Evolutionary conservation across 2,888 invertebrate species (phyloP).

Genomic region (Pycnomerus fuliginosus): DNA sequence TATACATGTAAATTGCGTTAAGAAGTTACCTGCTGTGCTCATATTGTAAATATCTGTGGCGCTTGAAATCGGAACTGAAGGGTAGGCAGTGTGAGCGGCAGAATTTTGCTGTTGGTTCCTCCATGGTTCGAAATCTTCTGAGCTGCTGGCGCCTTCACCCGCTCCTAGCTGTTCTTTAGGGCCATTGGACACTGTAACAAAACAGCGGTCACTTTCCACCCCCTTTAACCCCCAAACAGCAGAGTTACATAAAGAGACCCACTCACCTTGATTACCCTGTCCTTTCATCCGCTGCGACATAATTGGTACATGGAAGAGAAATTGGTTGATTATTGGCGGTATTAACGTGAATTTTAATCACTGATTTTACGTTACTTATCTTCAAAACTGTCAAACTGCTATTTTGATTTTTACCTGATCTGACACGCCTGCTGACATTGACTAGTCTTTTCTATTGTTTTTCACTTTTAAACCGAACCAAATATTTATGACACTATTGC

Average conservation of each 20-base stretch:
- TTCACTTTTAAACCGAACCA: slow-evolving; percentile 45
- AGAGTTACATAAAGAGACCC: background rate
- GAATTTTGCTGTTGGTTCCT: slow-evolving; percentile 66
- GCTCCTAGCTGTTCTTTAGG: slow-evolving; percentile 77
- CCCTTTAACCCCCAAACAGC: too few species aligned
- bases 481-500: slow-evolving; percentile 43
- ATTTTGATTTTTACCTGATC: slow-evolving; percentile 71
- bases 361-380: slow-evolving; percentile 32
- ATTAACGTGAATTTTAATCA: slow-evolving; percentile 36
- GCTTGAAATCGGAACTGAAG: slow-evolving; percentile 63
- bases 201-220: too few species aligned
- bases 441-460: slow-evolving; percentile 63
- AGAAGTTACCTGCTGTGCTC: slow-evolving; percentile 61
- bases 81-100: slow-evolving; percentile 55
- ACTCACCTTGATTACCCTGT: slow-evolving; percentile 77
- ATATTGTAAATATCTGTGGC: slow-evolving; percentile 70
- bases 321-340: slow-evolving; percentile 29
- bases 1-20: too few species aligned
- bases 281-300: slow-evolving; percentile 77
- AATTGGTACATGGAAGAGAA: slow-evolving; percentile 61
- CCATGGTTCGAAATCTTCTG: slow-evolving; percentile 74
- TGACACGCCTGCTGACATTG: slow-evolving; percentile 91
- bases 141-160: slow-evolving; percentile 58
- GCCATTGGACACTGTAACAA: slow-evolving; percentile 68
- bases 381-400: slow-evolving; percentile 48